Evolutionary conservation across 1,140 invertebrate species (phyloP), one percentile per base, ranked within the genome.

Genomic region (Arion vulgaris): DNA sequence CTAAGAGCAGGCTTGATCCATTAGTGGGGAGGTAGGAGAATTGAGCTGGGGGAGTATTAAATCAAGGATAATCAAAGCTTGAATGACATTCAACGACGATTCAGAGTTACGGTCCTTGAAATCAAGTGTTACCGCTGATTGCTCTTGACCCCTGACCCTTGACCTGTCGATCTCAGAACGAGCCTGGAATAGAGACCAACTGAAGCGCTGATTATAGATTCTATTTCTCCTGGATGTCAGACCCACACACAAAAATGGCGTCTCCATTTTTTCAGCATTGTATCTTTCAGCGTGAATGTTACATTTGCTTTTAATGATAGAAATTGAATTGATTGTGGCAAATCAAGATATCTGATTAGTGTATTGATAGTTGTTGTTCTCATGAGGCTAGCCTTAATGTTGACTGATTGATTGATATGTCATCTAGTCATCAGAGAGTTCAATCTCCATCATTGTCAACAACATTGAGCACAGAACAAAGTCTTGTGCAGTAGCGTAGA

Each of bases 91-190:
- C 41, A 41, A 23, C 28, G 62, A 66, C 32, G 62, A 66, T n/a
- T 28, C 36, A 26, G 41, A 72, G 41, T 72, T 72, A 72, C 71
- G 26, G 38, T 26, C 23, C 71, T 72, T 72, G 71, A 72, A 72
- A 72, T 72, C 36, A 45, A 72, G 71, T 72, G 41, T 72, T 39
- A 41, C 36, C 71, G 23, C 71, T 72, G 71, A 72, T 72, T 72
- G 41, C 71, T 41, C 71, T 72, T 72, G 71, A 72, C 71, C 71
- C 19, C 71, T 41, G 71, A 72, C 71, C 71, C 38, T 45, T 72
- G 62, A 66, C 62, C 62, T 66, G 62, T 66, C 62, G 62, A 66
- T 66, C 62, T 66, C 9, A 23, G 62, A 66, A 34, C 11, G 28
- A 66, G 28, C 7, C 62, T 34, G n/a, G 62, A 66, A 66, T 66